Evolutionary conservation across 1,140 invertebrate species (phyloP).

Genomic region (Phocides pigmalion): DNA sequence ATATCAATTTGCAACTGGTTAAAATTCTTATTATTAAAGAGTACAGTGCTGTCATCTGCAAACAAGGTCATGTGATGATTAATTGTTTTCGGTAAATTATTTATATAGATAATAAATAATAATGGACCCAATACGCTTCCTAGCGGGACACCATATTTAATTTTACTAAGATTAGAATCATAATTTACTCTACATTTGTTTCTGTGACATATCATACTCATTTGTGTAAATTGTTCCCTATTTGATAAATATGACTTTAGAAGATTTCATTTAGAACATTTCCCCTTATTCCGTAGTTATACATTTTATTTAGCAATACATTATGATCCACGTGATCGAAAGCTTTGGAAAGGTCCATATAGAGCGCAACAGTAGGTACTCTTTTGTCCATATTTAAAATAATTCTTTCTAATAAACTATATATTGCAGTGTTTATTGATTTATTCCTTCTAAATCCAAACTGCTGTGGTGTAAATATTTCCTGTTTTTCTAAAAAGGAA

Average conservation of each 20-base stretch:
- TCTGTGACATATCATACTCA: background rate
- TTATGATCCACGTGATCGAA: background rate
- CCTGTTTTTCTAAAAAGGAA: background rate
- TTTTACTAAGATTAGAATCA: too few relatives aligned
- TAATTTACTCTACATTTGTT: too few relatives aligned
- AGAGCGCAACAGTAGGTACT: background rate
- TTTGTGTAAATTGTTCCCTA: too few relatives aligned
- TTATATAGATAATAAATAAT: background rate
- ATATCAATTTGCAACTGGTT: too few relatives aligned
- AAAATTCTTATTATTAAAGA: too few relatives aligned
- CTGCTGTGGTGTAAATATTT: background rate
- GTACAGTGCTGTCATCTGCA: conserved; percentile 17
- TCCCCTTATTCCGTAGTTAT: background rate
- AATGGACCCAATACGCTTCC: too few relatives aligned
- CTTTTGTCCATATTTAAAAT: too few relatives aligned
- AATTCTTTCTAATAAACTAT: background rate
- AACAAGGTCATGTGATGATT: conserved; percentile 6
- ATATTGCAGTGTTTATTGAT: background rate
- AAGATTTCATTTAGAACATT: conserved; percentile 1
- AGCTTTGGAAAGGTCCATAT: background rate
- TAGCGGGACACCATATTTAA: background rate
- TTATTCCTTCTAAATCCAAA: background rate
- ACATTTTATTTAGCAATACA: background rate
- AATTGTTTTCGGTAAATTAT: conserved; percentile 6
- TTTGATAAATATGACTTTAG: too few relatives aligned